Conservation (phyloP, 1,140 invertebrate genomes). For the Calliphora vicina region DNA sequence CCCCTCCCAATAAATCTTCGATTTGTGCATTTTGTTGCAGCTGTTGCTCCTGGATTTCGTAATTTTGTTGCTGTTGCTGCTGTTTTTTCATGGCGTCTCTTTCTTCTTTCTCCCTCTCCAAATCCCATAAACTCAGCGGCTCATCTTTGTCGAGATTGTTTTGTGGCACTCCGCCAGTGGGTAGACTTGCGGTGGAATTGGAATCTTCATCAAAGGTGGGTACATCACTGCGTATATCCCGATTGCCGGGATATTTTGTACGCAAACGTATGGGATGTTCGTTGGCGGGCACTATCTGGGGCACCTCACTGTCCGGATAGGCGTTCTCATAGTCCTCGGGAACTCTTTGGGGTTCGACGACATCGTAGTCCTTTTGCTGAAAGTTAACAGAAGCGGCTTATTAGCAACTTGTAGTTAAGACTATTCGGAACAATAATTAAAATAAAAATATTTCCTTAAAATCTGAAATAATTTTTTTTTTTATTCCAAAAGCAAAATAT, state of each 20-base stretch:
- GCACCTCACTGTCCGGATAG: constrained; percentile 39
- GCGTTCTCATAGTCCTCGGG: constrained; percentile 40
- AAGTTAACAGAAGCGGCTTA: not conserved
- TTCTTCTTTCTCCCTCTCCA: constrained; percentile 60
- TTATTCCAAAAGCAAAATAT: too few species aligned
- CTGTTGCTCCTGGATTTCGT: constrained; percentile 18
- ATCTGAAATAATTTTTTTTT: too few species aligned
- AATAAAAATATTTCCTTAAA: too few species aligned
- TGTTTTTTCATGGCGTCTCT: constrained; percentile 43
- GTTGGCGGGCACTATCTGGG: constrained; percentile 20
- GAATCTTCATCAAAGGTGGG: constrained; percentile 26
- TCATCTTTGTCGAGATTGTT: constrained; percentile 38
- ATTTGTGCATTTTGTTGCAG: not conserved
- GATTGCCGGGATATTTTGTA: constrained; percentile 58
- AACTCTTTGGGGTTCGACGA: not conserved
- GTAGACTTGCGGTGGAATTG: constrained; percentile 15
- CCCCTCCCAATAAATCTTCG: not conserved
- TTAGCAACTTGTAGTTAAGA: not conserved
- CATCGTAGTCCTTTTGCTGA: constrained; percentile 42
- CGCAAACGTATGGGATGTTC: constrained; percentile 56
- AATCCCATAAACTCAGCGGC: constrained; percentile 56
- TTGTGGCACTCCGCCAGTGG: constrained; percentile 13
- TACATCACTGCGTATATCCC: constrained; percentile 56
- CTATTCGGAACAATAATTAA: not conserved
- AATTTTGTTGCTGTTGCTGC: constrained; percentile 38